Conservation (phyloP, 2,797 vertebrate genomes). For the Pteropus rufus region DNA sequence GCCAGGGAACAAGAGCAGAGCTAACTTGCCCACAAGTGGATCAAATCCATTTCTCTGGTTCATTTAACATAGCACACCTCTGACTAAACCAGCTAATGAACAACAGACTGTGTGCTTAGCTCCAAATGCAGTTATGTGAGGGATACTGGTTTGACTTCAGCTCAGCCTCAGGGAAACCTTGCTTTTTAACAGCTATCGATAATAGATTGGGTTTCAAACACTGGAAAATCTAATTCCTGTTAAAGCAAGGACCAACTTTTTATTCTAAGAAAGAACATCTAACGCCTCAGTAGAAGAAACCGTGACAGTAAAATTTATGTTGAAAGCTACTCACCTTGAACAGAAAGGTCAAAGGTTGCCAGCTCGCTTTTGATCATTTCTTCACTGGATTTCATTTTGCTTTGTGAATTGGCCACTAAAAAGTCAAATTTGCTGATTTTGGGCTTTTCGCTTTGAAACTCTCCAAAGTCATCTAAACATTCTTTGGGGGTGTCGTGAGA, state of each 20-base stretch:
- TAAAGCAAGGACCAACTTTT: neutral
- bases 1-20: neutral
- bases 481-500: constrained; percentile 80
- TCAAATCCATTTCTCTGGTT: neutral
- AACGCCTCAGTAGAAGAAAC: neutral
- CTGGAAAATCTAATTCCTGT: neutral
- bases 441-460: constrained; percentile 96
- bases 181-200: neutral
- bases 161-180: neutral
- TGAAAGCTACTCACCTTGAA: constrained; percentile 91
- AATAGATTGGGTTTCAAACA: neutral
- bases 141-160: neutral
- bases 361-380: constrained; percentile 99
- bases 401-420: constrained; percentile 93
- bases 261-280: neutral
- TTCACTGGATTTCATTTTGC: constrained; percentile 98
- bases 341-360: constrained; percentile 96
- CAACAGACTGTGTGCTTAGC: neutral
- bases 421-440: constrained; percentile 99
- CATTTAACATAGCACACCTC: neutral
- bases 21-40: neutral
- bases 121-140: neutral
- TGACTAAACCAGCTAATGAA: neutral
- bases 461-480: constrained; percentile 90
- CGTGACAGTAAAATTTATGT: neutral